Base-by-base conservation (phyloP, 2,888 invertebrate species). In the Plemyria rubiginata region DNA sequence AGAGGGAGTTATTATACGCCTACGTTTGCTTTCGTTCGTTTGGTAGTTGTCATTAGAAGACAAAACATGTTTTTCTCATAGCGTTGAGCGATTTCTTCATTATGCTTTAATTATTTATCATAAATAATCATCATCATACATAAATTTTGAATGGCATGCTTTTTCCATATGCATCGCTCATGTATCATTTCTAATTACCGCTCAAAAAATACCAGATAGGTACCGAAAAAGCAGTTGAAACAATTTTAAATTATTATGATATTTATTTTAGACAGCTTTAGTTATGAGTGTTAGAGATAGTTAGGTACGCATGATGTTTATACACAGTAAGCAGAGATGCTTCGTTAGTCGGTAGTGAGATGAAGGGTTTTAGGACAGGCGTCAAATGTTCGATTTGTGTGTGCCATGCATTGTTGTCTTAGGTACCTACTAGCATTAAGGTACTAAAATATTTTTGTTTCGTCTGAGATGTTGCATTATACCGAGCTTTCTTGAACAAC, bases 241-340 rank as follows among this genome's bases (percentile, higher is more conserved):
- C n/a, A 29, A 53, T 16, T 51, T 36, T 40, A 60, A 7, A 48
- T n/a, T 36, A 50, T 60, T 15, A 65, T 46, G 48, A 38, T 65
- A 53, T 62, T 55, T 57, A 54, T 62, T 48, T 74, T 82, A 82
- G 79, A 77, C 73, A 76, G 84, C 84, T 85, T 83, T 72, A 81
- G 80, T 82, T 79, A 70, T 80, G 78, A 79, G 75, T 77, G 79
- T 79, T 50, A 50, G 50, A 85, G 82, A 82, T 79, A 76, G 78
- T 70, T 82, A 83, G 84, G 86, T 78, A 74, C 76, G 88, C 88
- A 88, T 88, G 88, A 80, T 84, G 81, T 84, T 80, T 75, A 81
- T 81, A 85, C 83, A 82, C 84, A 72, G 75, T 77, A 74, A 75
- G 74, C 74, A 75, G 76, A 68, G 63, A 76, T 76, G 85, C 83